Evolutionary conservation across 2,113 vertebrate species (phyloP), one percentile per base, ranked within the genome.

Genomic region (Marcusenius ussheri): DNA sequence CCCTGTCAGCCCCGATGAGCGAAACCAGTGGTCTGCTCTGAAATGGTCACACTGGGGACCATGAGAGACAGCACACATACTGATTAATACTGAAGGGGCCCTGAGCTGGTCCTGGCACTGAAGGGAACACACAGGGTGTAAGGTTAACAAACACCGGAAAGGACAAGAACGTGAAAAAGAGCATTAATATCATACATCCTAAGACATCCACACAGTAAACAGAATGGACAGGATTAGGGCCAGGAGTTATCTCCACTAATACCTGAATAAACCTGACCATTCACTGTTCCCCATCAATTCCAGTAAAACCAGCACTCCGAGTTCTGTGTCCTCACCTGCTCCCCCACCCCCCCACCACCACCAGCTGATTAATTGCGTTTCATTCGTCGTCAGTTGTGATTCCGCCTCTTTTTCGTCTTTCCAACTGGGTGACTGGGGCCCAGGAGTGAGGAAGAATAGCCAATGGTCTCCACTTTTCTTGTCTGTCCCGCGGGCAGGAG

Each of bases 391-490:
- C 91, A 94, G 91, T 92, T 90, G 5, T 58, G 77, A 58, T 91
- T 58, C 91, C 39, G 88, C 92, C 93, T 92, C 42, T 92, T 91
- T 91, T 88, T 50, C 45, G 51, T 92, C 89, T 93, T 89, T 47
- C 8, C 89, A 8, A 39, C 58, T n/a, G 31, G 83, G 8, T 46
- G 8, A 17, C 91, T 77, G 10, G 92, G 92, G 2, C 92, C 92
- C 35, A 96, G 94, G 93, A 70, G 93, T 0, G 95, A 94, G 9
- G 93, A 95, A 46, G 95, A 93, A 90, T 92, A 87, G 58, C 95
- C 94, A 15, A 95, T 21, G 91, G 96, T 90, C 95, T 96, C 85
- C 92, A 93, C 93, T 4, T 97, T 94, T 91, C 97, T 98, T 93
- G 95, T 97, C 93, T 98, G 97, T 90, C 95, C 91, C 89, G 92